These are phyloP conservation scores for Nasonia longicornis DNA, from an alignment of 1,140 invertebrate genomes.

Conservation along the genomic window DNA sequence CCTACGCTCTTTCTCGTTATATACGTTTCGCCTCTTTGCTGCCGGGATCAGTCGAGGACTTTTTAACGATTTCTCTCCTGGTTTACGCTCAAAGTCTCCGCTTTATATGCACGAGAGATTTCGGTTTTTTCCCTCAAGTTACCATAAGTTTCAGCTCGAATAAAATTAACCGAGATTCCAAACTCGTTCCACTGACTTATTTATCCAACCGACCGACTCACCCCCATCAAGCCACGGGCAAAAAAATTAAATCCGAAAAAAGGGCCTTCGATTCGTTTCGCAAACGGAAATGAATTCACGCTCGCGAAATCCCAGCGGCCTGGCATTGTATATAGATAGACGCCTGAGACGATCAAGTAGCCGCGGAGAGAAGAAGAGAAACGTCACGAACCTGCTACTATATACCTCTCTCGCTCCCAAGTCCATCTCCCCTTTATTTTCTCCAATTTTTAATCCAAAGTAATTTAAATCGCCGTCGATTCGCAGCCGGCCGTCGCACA, in stretches of 20 bases:
- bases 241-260: not conserved
- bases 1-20: not conserved
- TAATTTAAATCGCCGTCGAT: slow-evolving; percentile 44
- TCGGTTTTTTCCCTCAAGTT: too few relatives aligned
- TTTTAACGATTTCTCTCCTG: not conserved
- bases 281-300: slow-evolving; percentile 42
- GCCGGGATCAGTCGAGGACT: not conserved
- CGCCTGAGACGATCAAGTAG: not conserved
- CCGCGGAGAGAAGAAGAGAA: slow-evolving; percentile 1
- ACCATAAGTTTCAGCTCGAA: too few relatives aligned
- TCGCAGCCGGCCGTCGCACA: slow-evolving; percentile 39
- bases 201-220: not conserved
- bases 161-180: too few relatives aligned
- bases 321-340: not conserved
- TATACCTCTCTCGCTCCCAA: not conserved
- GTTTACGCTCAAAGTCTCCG: not conserved
- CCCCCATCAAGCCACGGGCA: not conserved
- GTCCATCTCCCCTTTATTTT: slow-evolving; percentile 42
- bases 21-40: not conserved
- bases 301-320: slow-evolving; percentile 21
- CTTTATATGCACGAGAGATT: too few relatives aligned
- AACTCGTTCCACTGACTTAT: too few relatives aligned
- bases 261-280: not conserved
- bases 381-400: not conserved
- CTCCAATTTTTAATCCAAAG: slow-evolving; percentile 47